Conservation (phyloP, 2,113 vertebrate species). For the Probosciger aterrimus region DNA sequence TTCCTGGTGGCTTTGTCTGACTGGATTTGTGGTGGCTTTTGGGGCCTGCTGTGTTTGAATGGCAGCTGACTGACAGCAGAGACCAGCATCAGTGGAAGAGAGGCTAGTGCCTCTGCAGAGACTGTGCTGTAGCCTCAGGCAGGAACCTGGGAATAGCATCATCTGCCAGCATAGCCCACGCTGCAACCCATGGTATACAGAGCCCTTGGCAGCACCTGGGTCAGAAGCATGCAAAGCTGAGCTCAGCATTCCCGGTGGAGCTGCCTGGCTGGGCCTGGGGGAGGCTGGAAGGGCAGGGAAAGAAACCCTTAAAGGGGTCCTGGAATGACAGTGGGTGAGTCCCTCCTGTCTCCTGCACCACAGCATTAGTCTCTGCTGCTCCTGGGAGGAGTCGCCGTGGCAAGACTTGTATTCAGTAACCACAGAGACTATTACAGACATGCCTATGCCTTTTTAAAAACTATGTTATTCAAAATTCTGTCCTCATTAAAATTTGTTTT, state of each 20-base stretch:
- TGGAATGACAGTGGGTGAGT: neutral
- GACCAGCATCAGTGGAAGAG: neutral
- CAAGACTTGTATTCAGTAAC: neutral
- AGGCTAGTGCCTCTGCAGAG: fast-evolving
- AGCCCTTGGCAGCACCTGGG: neutral
- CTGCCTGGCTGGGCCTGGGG: neutral
- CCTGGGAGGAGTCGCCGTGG: neutral
- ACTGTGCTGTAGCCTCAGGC: neutral
- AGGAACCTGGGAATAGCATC: neutral
- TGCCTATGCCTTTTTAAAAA: neutral
- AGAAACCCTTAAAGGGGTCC: neutral
- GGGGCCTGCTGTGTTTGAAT: neutral
- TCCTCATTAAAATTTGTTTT: neutral
- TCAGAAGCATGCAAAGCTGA: neutral
- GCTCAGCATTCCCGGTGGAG: neutral
- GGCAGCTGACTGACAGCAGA: neutral
- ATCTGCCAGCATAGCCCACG: fast-evolving
- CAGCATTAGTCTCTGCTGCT: neutral
- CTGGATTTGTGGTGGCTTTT: fast-evolving
- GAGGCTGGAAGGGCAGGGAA: neutral
- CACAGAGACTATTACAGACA: neutral
- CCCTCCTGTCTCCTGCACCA: neutral
- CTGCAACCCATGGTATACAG: neutral
- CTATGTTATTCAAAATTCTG: neutral
- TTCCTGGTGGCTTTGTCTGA: fast-evolving